Base-by-base conservation (phyloP, 2,113 vertebrate species). In the Pungitius pungitius region DNA sequence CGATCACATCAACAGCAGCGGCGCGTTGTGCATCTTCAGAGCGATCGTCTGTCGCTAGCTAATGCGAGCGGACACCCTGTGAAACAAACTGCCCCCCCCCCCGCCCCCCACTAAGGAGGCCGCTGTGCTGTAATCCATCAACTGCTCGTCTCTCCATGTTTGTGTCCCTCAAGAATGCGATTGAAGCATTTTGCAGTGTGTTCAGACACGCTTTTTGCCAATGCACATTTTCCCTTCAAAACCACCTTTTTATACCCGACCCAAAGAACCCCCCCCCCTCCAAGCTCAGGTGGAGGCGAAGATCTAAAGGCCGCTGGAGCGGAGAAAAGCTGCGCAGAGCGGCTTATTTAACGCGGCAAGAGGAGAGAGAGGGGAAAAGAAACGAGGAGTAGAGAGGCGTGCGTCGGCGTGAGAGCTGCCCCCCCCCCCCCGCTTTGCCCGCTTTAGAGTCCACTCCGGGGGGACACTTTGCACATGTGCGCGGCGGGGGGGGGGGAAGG, bases 401-500 rank as follows among this genome's bases (percentile, higher is more conserved):
- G 51, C 12, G 45, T 37, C 55, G 63, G 64, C 75, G 69, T 80
- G 79, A 78, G 69, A 83, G 69, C 78, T 69, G 76, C 59, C 56
- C 45, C 75, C 67, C 84, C 77, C 72, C 75, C 67, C 84, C 77
- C 72, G n/a, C n/a, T n/a, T n/a, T n/a, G 83, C 55, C 82, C 30
- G 35, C 75, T 51, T 24, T 49, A n/a, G 3, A 79, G 70, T 60
- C 54, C 4, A 75, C 78, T 84, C 61, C 6, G 47, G 73, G 72
- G 82, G 77, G 57, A 26, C 5, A 78, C 55, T 60, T 56, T 79
- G 83, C 84, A 85, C 83, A 85, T 83, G 87, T 71, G 77, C 37
- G 66, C 4, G 42, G 14, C 0, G 42, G 42, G 42, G 14, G 8
- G 45, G 6, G 7, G 43, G 6, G 2, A 0, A 18, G 15, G 51